Base-by-base conservation (phyloP, 2,888 invertebrate genomes). In the Aelia acuminata region DNA sequence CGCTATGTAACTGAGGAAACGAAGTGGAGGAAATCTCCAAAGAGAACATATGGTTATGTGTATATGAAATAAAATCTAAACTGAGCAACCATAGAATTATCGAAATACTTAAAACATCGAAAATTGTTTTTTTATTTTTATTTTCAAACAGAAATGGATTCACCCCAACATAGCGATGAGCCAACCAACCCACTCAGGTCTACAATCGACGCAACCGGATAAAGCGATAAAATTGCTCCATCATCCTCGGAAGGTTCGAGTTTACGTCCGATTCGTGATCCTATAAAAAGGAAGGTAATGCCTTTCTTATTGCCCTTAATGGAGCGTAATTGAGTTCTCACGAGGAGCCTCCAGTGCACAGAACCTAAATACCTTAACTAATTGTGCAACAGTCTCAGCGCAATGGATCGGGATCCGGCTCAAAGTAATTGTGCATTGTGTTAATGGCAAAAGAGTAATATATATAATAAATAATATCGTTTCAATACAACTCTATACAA, bases 211-310 rank as follows among this genome's bases (percentile, higher is more conserved):
- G 63, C 63, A 70, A 70, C 63, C 63, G 63, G 63, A 70, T 70
- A 70, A 35, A 70, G 63, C 63, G 63, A 70, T 70, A 70, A 70
- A 70, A 70, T 70, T 70, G 35, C 63, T 35, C 35, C 63, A 70
- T 70, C 31, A 70, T 31, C 35, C 63, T 4, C 11, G 35, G 31
- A 26, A 35, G 63, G 63, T 70, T 70, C 35, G 31, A 20, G 63
- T 70, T 70, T 70, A 70, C 63, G 63, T 70, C 63, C 63, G 63
- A 70, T 70, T 70, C 63, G 63, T 70, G 63, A 70, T 70, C 63
- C 26, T 70, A 70, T 70, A 70, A 70, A 70, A 70, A 70, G n/a
- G 31, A 70, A 18, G 5, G 63, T 70, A 70, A 70, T 70, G 63
- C 63, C 35, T 70, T 70, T 70, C 63, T 70, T 70, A 70, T 70